Percentiles rank a stretch among this genome's conserved stretches.
phyloP scores from a whole-genome alignment of 2,888 invertebrate species.

The Limnephilus auricula region DNA sequence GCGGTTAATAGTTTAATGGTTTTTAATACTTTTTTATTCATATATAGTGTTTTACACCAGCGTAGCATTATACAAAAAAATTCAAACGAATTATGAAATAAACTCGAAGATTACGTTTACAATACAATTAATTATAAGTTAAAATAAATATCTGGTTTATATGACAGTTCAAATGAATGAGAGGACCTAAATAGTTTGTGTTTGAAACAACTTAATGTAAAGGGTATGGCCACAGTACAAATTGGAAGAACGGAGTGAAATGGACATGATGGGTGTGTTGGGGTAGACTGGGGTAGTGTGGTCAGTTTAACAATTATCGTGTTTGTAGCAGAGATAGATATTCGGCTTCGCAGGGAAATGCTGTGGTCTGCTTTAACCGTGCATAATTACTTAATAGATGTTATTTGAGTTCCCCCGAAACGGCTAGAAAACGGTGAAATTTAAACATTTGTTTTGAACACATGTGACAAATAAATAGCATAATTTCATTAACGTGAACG shows the following conservation, averaged over 20 bases:
- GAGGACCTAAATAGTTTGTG: slow-evolving; percentile 27
- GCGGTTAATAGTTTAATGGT: no score
- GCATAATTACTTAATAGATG: slow-evolving; percentile 38
- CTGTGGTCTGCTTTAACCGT: slow-evolving; percentile 3
- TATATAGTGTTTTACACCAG: no score
- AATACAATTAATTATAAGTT: background rate
- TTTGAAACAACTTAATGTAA: background rate
- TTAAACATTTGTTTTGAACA: background rate
- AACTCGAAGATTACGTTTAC: background rate
- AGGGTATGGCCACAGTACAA: slow-evolving; percentile 2
- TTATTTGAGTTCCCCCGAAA: background rate
- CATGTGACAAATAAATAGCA: background rate
- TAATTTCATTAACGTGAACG: background rate
- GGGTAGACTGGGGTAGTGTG: slow-evolving; percentile 26
- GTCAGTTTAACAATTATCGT: slow-evolving; percentile 35
- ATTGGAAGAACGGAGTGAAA: background rate
- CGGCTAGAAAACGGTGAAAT: background rate
- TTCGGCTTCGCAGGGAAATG: background rate
- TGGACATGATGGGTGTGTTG: background rate
- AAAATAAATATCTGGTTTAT: slow-evolving; percentile 10
- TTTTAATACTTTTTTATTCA: no score
- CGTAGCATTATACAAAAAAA: no score
- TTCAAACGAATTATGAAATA: background rate
- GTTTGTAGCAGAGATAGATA: slow-evolving; percentile 36
- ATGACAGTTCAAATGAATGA: background rate